Base-by-base conservation (phyloP, 2,113 vertebrate species). In the Bos taurus region DNA sequence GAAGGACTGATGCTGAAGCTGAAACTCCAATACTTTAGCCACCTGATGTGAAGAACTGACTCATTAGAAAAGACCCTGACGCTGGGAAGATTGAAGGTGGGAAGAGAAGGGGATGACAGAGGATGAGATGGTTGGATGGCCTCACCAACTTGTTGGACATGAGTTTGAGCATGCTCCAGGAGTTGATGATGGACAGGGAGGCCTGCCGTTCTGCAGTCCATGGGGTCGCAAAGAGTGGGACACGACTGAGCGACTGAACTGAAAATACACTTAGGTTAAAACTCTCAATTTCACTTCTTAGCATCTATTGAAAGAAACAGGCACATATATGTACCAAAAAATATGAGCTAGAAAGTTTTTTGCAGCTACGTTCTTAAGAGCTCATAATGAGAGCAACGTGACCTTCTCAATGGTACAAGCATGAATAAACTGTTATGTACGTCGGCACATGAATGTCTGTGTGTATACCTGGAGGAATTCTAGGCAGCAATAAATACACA, bases 391-490 rank as follows among this genome's bases (percentile, higher is more conserved):
- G n/a, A 90, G 59, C 12, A 82, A 71, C 2, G 17, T 25, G 80
- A 77, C 59, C 92, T 16, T 54, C 43, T 52, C 33, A 43, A 3
- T 4, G 13, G 33, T 71, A 74, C 43, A 90, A 54, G 11, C 3
- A 28, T 2, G 2, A 77, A 81, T 59, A 50, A 16, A 26, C 48
- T 40, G 8, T 71, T n/a, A 33, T 33, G 12, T 16, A 30, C 16
- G 9, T 81, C 6, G n/a, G 23, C 2, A 0, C 3, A 2, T 19
- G 15, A 46, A 77, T 33, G 4, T 21, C 5, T 2, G 17, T 21
- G 7, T 52, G 1, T 28, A 6, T 6, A 33, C 2, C 2, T 16
- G 43, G 2, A 36, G 3, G 46, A 60, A 64, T 21, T 30, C 48
- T 83, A 14, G 28, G n/a, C 3, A 52, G 46, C 33, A 60, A 43